Percentiles rank a stretch among this genome's conserved stretches.
Evolutionary conservation across 2,797 vertebrate species (phyloP).

Genomic region (Phoeniculus purpureus): DNA sequence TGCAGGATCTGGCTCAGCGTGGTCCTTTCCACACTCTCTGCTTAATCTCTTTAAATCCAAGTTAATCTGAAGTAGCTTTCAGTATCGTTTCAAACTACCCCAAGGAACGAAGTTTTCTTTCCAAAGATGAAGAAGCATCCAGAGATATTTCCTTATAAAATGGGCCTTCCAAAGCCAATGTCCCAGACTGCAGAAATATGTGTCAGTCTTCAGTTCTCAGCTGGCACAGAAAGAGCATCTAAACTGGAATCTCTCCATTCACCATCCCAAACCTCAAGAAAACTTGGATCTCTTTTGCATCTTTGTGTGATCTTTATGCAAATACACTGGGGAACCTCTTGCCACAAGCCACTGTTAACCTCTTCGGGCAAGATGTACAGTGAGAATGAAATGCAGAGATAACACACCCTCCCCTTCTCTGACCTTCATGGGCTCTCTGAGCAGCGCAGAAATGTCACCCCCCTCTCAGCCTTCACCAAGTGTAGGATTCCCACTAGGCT

Average conservation of each 20-base stretch:
- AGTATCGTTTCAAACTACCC: not conserved
- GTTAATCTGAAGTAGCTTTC: slow-evolving; percentile 42
- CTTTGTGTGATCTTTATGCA: not conserved
- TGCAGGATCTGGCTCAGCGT: slow-evolving; percentile 13
- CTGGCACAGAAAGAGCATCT: not conserved
- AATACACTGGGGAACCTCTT: not conserved
- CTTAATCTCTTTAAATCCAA: slow-evolving; percentile 34
- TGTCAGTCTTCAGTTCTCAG: not conserved
- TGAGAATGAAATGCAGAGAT: not conserved
- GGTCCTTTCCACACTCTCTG: slow-evolving; percentile 40
- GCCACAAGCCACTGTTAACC: not conserved
- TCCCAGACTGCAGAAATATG: not conserved
- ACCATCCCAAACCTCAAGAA: not conserved
- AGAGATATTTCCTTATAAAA: not conserved
- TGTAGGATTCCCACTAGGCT: not conserved
- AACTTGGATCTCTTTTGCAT: not conserved
- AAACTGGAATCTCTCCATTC: not conserved
- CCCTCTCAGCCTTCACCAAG: not conserved
- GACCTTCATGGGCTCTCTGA: not conserved
- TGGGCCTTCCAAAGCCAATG: not conserved
- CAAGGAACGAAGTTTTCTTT: slow-evolving; percentile 24
- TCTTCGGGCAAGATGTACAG: not conserved
- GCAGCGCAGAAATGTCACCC: not conserved
- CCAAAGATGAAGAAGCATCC: not conserved
- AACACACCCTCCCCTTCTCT: not conserved